Evolutionary conservation across 2,113 vertebrate species (phyloP).

Genomic region (Mormyrus lacerda): DNA sequence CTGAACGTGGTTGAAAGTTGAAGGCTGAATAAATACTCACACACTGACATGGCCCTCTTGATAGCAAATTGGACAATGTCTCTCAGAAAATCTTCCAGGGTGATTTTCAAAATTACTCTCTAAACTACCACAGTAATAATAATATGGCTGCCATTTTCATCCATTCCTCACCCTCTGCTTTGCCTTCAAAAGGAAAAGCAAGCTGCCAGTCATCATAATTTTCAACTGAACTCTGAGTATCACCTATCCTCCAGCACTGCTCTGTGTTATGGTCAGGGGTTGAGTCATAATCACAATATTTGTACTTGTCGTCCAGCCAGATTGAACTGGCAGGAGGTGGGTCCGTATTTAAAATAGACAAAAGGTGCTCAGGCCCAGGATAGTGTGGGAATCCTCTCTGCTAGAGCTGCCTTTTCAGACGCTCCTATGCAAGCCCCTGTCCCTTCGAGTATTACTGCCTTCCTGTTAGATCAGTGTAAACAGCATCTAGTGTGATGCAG

Average conservation of each 20-base stretch:
- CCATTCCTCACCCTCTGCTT: slow-evolving; percentile 23
- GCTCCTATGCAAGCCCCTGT: slow-evolving; percentile 16
- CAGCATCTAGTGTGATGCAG: slow-evolving; percentile 47
- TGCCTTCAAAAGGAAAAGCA: slow-evolving; percentile 34
- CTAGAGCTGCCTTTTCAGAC: neutral
- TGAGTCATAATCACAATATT: slow-evolving; percentile 57
- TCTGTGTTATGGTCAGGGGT: slow-evolving; percentile 50
- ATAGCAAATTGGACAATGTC: slow-evolving; percentile 48
- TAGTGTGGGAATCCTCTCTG: slow-evolving; percentile 17
- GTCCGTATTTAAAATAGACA: slow-evolving; percentile 10
- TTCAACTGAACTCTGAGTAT: slow-evolving; percentile 25
- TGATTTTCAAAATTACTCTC: slow-evolving; percentile 32
- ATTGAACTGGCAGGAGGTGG: slow-evolving; percentile 38
- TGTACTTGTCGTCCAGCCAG: slow-evolving; percentile 34
- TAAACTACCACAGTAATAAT: slow-evolving; percentile 26
- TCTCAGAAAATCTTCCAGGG: slow-evolving; percentile 35
- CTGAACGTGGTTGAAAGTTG: slow-evolving; percentile 43
- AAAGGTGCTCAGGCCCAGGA: slow-evolving; percentile 18
- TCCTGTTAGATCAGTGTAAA: slow-evolving; percentile 38
- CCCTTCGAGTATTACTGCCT: slow-evolving; percentile 43
- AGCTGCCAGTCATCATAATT: slow-evolving; percentile 29
- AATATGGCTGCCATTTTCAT: slow-evolving; percentile 26
- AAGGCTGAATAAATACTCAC: slow-evolving; percentile 45
- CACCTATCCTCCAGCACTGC: slow-evolving; percentile 16
- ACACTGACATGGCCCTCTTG: slow-evolving; percentile 54